Percentiles rank a stretch among this genome's conserved stretches.
phyloP scores from a whole-genome alignment of 2,113 vertebrate species.

The Onychostruthus taczanowskii region DNA sequence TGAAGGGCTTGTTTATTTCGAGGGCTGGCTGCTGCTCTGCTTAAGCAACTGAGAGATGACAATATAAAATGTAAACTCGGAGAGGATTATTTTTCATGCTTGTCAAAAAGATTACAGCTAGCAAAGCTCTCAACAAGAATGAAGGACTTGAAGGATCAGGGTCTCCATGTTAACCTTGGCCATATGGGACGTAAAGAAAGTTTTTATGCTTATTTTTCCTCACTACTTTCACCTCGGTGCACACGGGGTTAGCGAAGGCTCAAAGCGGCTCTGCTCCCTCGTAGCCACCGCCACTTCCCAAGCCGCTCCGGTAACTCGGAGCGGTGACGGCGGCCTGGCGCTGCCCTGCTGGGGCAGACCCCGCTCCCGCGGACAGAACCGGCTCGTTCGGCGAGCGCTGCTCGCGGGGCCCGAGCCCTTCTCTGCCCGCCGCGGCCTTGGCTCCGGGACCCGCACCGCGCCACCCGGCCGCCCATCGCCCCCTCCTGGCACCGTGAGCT shows the following conservation, averaged over 20 bases:
- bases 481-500: rapidly evolving
- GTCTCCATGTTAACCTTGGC: not conserved
- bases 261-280: rapidly evolving
- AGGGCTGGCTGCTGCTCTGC: not conserved
- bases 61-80: not conserved
- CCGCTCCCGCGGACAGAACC: rapidly evolving
- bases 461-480: not conserved
- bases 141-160: not conserved
- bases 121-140: not conserved
- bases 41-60: not conserved
- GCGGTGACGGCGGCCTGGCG: rapidly evolving
- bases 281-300: rapidly evolving
- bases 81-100: not conserved
- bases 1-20: not conserved
- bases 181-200: not conserved
- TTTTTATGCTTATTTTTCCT: not conserved
- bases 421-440: too few relatives aligned
- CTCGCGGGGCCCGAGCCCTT: rapidly evolving
- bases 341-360: not conserved
- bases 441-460: too few relatives aligned
- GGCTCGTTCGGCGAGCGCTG: rapidly evolving
- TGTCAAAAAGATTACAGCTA: not conserved
- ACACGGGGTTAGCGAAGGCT: not conserved
- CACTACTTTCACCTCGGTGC: not conserved
- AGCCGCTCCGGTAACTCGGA: rapidly evolving